A percentile compares a stretch with the other conserved stretches of the same genome.
Evolutionary conservation across 2,888 invertebrate genomes (phyloP).

Genomic region (Limenitis camilla): DNA sequence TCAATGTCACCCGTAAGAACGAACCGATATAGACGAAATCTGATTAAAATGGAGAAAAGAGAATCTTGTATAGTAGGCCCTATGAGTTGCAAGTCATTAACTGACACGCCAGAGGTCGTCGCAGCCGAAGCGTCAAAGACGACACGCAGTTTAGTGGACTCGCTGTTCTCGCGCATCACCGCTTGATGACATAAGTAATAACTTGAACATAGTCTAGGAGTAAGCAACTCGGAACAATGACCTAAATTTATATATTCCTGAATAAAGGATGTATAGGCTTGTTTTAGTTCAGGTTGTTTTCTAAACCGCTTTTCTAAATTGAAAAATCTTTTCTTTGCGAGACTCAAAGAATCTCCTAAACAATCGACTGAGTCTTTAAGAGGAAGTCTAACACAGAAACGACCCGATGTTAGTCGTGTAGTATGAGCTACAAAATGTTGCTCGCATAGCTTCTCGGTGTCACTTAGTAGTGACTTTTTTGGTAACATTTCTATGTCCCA

Average conservation of each 20-base stretch:
- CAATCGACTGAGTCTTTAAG: too few species aligned
- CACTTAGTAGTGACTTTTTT: too few species aligned
- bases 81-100: slow-evolving; percentile 23
- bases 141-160: slow-evolving; percentile 27
- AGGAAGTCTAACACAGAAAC: too few species aligned
- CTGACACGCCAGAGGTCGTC: slow-evolving; percentile 22
- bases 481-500: too few species aligned
- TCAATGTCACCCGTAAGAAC: slow-evolving; percentile 22
- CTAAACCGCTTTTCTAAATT: slow-evolving; percentile 11
- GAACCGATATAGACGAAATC: slow-evolving; percentile 20
- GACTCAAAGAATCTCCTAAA: slow-evolving; percentile 3
- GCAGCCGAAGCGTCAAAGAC: slow-evolving; percentile 27
- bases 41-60: too few species aligned
- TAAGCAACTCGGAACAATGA: background rate
- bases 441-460: too few species aligned
- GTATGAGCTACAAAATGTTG: too few species aligned
- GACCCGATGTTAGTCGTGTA: too few species aligned
- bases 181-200: slow-evolving; percentile 26
- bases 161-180: slow-evolving; percentile 20
- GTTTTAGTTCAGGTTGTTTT: slow-evolving; percentile 1
- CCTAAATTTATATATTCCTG: slow-evolving; percentile 14
- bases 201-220: background rate
- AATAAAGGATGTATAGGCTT: slow-evolving; percentile 2
- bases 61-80: slow-evolving; percentile 24
- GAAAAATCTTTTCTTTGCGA: slow-evolving; percentile 8